phyloP scores from a whole-genome alignment of 2,888 invertebrate species.

The Dryococelus australis region DNA sequence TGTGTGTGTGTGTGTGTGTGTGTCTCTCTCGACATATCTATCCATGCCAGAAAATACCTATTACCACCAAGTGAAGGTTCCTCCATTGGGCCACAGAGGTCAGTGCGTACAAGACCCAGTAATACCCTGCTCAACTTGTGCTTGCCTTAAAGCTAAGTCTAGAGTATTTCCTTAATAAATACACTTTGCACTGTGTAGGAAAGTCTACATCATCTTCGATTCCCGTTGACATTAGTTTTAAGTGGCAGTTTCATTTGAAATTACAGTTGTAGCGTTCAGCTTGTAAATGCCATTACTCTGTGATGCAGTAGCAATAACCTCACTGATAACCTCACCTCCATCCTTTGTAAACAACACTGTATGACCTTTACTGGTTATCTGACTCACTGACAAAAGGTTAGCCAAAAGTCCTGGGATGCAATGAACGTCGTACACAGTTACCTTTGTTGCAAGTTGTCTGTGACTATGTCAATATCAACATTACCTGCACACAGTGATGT shows the following conservation, averaged over 20 bases:
- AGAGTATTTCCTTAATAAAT: not conserved
- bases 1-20: no score
- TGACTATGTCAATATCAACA: not conserved
- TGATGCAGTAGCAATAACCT: not conserved
- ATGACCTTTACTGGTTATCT: not conserved
- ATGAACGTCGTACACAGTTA: not conserved
- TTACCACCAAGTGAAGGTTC: not conserved
- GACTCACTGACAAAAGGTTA: not conserved
- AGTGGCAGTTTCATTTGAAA: not conserved
- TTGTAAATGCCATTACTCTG: not conserved
- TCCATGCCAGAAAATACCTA: not conserved
- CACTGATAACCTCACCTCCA: not conserved
- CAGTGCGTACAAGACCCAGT: not conserved
- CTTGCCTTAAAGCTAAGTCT: not conserved
- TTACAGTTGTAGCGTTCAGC: not conserved
- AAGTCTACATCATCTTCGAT: not conserved
- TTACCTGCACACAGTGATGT: not conserved
- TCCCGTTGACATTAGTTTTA: not conserved
- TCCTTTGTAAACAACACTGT: not conserved
- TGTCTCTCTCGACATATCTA: not conserved
- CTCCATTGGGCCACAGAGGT: not conserved
- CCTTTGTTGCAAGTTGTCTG: not conserved
- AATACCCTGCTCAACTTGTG: not conserved
- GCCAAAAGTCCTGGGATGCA: not conserved
- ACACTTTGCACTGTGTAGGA: not conserved